A percentile compares a stretch with the other conserved stretches of the same genome.
Conservation (phyloP, 2,797 vertebrate species). For the Tympanoctomys barrerae region DNA sequence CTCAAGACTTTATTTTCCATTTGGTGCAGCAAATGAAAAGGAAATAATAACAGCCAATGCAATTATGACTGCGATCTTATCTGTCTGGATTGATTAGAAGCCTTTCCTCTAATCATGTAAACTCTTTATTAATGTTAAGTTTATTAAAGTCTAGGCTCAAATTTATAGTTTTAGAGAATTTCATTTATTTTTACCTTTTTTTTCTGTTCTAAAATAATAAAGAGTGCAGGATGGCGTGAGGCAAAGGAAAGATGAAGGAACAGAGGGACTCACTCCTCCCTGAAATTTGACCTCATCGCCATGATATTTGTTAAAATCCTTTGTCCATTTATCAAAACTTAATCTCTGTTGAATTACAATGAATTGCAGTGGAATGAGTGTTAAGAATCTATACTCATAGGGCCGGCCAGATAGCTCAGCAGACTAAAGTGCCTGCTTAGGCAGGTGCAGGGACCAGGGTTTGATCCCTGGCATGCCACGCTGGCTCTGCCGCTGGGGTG, state of each 20-base stretch:
- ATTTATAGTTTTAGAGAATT: slow-evolving; percentile 55
- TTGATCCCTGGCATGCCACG: too few species aligned
- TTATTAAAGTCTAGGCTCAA: slow-evolving; percentile 75
- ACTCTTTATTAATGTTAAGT: slow-evolving; percentile 78
- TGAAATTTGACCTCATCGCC: background rate
- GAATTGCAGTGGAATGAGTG: slow-evolving; percentile 57
- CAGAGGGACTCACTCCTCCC: background rate
- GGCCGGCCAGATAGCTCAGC: too few species aligned
- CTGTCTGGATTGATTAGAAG: slow-evolving; percentile 81
- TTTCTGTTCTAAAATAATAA: background rate
- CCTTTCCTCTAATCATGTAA: slow-evolving; percentile 77
- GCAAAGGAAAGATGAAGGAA: background rate
- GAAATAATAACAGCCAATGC: slow-evolving; percentile 80
- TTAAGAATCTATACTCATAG: background rate
- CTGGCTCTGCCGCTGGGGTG: too few species aligned
- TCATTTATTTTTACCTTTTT: slow-evolving; percentile 58
- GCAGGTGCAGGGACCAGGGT: too few species aligned
- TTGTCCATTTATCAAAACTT: slow-evolving; percentile 70
- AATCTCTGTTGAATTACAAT: slow-evolving; percentile 67
- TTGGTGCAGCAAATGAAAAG: slow-evolving; percentile 76
- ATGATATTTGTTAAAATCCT: slow-evolving; percentile 58
- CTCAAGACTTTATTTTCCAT: slow-evolving; percentile 82
- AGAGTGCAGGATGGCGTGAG: background rate
- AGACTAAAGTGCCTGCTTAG: too few species aligned
- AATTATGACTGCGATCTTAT: slow-evolving; percentile 82